Percentiles rank a stretch among this genome's conserved stretches.
Conservation (phyloP, 2,113 vertebrate genomes). For the Phyllostomus hastatus region DNA sequence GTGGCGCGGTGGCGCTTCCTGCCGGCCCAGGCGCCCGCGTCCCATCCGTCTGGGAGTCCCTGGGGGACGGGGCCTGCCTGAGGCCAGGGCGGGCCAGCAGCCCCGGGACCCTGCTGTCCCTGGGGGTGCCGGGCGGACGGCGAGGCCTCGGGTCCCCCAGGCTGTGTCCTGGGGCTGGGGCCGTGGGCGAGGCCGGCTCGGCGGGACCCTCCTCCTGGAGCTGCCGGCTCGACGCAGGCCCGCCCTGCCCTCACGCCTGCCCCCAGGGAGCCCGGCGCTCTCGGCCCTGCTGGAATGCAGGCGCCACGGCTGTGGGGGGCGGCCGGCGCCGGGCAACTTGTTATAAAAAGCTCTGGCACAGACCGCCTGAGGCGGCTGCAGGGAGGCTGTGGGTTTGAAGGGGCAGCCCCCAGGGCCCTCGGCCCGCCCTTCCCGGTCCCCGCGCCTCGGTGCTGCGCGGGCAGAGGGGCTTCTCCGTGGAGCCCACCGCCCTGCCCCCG, state of each 20-base stretch:
- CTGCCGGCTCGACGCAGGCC: accelerated
- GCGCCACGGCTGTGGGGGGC: constrained; percentile 20
- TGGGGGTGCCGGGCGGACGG: neutral
- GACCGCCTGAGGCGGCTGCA: neutral
- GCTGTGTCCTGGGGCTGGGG: accelerated
- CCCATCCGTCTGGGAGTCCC: accelerated
- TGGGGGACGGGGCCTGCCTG: neutral
- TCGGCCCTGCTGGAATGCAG: constrained; percentile 35
- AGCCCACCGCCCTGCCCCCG: neutral
- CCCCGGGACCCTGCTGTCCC: neutral
- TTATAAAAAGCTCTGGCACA: constrained; percentile 23
- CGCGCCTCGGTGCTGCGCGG: accelerated
- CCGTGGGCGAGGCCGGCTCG: neutral
- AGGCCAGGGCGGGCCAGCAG: accelerated
- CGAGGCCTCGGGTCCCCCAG: neutral
- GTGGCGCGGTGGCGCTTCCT: neutral
- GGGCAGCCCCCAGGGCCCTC: constrained; percentile 2
- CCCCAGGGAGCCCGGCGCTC: neutral
- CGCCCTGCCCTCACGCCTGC: neutral
- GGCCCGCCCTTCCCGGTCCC: neutral
- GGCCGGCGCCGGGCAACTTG: constrained; percentile 44
- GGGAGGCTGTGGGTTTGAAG: constrained; percentile 7
- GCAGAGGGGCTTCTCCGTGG: neutral
- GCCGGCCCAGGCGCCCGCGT: neutral
- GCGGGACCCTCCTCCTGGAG: accelerated